Evolutionary conservation across 2,888 invertebrate genomes (phyloP), one percentile per base, ranked within the genome.

Genomic region (Blomia tropicalis): DNA sequence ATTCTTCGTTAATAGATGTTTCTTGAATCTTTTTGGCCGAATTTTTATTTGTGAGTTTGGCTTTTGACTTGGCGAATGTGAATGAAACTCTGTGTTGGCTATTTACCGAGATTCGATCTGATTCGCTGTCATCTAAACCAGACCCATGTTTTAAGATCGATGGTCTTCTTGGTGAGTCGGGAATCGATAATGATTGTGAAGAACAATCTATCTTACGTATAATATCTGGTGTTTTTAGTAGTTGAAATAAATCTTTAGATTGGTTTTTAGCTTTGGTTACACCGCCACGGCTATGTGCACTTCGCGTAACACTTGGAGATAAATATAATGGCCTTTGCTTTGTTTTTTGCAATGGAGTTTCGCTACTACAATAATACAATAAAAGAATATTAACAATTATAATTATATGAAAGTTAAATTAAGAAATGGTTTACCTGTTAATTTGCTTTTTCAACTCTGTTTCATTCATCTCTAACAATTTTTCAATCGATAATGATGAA

Each of bases 401-500:
- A 47, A 47, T 47, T 11, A 47, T 25, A 14, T n/a, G n/a, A 47
- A 22, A 27, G 7, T n/a, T 17, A 41, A 17, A 41, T 14, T 41
- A 17, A 41, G n/a, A n/a, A 17, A 41, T 17, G 41, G n/a, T 41
- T 11, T 14, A 47, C 51, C 51, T 23, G 22, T 32, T 41, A n/a
- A 2, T 25, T 53, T 51, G 23, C 30, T 23, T 17, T 31, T 54
- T 51, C 41, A 62, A 19, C 30, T 43, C 1, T 43, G 32, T 7
- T 17, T 19, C 17, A 44, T 62, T 56, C 41, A 56, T 19, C 44
- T 62, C 56, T 27, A 62, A 23, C 22, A 62, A 22, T 23, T 56
- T 56, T 29, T 56, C 62, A 29, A 56, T 62, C 11, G 62, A 54
- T 22, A 25, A 31, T 17, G 62, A 29, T 2, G 56, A 29, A 31